Base-by-base conservation (phyloP, 2,113 vertebrate genomes). In the Caranx ignobilis region DNA sequence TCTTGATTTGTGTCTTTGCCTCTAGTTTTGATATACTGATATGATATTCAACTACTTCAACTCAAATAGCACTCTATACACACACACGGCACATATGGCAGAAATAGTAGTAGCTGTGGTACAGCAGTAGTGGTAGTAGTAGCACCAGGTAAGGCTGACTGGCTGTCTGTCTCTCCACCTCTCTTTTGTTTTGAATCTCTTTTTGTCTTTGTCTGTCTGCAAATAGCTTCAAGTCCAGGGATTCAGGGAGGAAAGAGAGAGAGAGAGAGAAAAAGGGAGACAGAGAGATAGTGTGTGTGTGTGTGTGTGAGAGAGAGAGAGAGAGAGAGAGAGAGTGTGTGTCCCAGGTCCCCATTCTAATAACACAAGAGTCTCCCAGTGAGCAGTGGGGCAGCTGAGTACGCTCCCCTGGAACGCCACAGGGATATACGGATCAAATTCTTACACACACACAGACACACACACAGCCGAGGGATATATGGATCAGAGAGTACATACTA, bases 321-420 rank as follows among this genome's bases (percentile, higher is more conserved):
- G 43, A 15, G 43, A 39, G 37, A 39, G 37, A 39, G 37, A 15
- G 43, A 15, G 43, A 15, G 43, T 18, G 32, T 3, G 79, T 71
- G 69, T 93, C 83, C 86, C 79, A 94, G 92, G 91, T 95, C 93
- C 95, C 93, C 83, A 83, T 92, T 94, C 92, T 94, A 95, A 95
- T 95, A 95, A 95, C 91, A 89, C 71, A 93, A 93, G 91, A 89
- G 87, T 87, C 91, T 93, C 93, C 94, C 93, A 93, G 92, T 85
- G 93, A 86, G 91, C 84, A 69, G 82, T 79, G 89, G 91, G 91
- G 94, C 94, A 93, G 93, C 93, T 88, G 89, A 91, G 92, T 84
- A 84, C 50, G 87, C 81, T 87, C 86, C 88, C 85, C 85, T 87
- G 84, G 78, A 89, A 89, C 63, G 74, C 91, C 91, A 85, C 85